These are phyloP conservation scores for Manduca sexta DNA, from an alignment of 1,140 invertebrate genomes.

Conservation along the genomic window DNA sequence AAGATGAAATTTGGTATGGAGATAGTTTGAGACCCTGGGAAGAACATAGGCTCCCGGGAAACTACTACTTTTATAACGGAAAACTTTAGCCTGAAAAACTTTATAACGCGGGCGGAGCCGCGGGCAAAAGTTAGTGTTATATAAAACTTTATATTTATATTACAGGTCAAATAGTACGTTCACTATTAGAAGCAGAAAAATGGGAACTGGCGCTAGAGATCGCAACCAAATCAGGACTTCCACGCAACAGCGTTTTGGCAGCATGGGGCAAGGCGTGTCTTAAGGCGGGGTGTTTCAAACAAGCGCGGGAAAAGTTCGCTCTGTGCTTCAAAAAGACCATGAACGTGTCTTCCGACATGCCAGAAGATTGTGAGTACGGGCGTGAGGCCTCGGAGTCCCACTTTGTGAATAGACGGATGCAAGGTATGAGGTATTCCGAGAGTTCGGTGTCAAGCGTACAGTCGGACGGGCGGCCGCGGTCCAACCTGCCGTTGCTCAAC, in stretches of 20 bases:
- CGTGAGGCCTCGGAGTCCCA: conserved; percentile 51
- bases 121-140: too few relatives aligned
- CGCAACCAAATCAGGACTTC: conserved; percentile 88
- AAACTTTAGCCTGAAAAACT: too few relatives aligned
- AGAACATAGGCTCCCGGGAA: too few relatives aligned
- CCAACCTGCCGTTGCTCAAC: conserved; percentile 77
- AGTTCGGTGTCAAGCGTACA: conserved; percentile 44
- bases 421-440: conserved; percentile 37
- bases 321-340: conserved; percentile 72
- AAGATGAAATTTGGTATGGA: too few relatives aligned
- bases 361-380: conserved; percentile 49
- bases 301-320: conserved; percentile 81
- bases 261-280: conserved; percentile 91
- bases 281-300: conserved; percentile 82
- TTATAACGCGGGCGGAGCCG: too few relatives aligned
- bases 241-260: conserved; percentile 85
- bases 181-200: conserved; percentile 84
- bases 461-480: conserved; percentile 67
- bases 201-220: conserved; percentile 90
- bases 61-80: too few relatives aligned
- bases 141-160: conserved; percentile 4
- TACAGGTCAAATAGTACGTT: conserved; percentile 64
- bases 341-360: conserved; percentile 40
- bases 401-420: conserved; percentile 39
- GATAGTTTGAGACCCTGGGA: too few relatives aligned